These are phyloP conservation scores for Spisula solida DNA, from an alignment of 2,888 invertebrate species.

Conservation along the genomic window DNA sequence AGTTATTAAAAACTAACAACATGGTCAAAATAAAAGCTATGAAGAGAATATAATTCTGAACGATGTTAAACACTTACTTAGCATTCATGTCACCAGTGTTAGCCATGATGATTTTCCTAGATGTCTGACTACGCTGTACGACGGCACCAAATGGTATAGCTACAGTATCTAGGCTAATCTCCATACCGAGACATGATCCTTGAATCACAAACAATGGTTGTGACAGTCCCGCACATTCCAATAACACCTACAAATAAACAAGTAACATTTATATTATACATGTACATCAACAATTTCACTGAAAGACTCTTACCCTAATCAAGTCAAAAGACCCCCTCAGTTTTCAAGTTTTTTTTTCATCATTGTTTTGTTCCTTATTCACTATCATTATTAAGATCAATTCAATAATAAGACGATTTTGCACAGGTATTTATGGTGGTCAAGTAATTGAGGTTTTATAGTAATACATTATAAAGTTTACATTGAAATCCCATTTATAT, in stretches of 20 bases:
- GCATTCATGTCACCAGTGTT: constrained; percentile 90
- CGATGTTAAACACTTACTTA: constrained; percentile 85
- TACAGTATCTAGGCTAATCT: constrained; percentile 88
- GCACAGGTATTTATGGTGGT: no score
- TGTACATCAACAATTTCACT: no score
- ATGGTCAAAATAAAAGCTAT: not conserved
- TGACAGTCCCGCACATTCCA: constrained; percentile 88
- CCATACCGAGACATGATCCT: constrained; percentile 89
- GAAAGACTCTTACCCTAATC: no score
- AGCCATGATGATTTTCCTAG: constrained; percentile 88
- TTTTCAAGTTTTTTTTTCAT: no score
- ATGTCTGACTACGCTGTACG: constrained; percentile 88
- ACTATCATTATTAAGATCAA: no score
- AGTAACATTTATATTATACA: not conserved
- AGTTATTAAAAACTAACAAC: not conserved
- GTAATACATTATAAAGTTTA: no score
- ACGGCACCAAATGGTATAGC: constrained; percentile 89
- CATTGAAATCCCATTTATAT: no score
- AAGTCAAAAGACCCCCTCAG: no score
- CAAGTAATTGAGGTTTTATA: no score
- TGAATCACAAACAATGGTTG: constrained; percentile 89
- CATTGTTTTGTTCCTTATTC: no score
- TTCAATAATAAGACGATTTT: no score
- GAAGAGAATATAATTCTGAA: not conserved
- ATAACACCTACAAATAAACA: constrained; percentile 87